Conservation (phyloP, 2,888 invertebrate species). For the Lucinisca nassula region DNA sequence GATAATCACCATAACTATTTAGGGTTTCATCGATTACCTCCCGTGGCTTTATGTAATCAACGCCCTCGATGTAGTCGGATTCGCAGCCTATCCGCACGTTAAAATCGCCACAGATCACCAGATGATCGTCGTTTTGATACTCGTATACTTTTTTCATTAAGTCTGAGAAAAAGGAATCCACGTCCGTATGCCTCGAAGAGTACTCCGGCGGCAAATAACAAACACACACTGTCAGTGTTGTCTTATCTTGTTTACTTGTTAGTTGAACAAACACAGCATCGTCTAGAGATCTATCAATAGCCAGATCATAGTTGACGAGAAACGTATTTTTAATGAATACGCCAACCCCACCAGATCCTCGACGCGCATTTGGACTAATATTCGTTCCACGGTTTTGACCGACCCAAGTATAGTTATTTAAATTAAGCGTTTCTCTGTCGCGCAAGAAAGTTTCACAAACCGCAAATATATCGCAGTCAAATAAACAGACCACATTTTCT, state of each 20-base stretch:
- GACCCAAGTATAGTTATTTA: constrained; percentile 16
- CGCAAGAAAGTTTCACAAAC: constrained; percentile 9
- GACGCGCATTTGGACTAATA: constrained; percentile 8
- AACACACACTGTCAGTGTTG: no score
- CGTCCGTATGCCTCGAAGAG: neutral
- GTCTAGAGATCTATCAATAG: neutral
- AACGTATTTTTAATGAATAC: constrained; percentile 16
- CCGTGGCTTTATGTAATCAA: neutral
- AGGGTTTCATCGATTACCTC: neutral
- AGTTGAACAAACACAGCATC: constrained; percentile 17
- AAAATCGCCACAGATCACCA: neutral
- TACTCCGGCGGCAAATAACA: neutral
- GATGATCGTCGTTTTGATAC: neutral
- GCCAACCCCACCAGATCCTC: constrained; percentile 31
- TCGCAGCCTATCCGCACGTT: neutral
- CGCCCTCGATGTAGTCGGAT: neutral
- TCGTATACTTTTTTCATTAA: neutral
- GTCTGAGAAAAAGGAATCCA: neutral
- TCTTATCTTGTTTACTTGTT: no score
- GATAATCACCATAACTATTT: neutral
- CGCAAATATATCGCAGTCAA: constrained; percentile 20
- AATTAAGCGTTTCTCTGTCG: neutral
- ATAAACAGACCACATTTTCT: neutral
- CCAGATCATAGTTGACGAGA: neutral
- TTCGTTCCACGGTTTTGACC: constrained; percentile 15